A percentile compares a stretch with the other conserved stretches of the same genome.
phyloP scores from a whole-genome alignment of 2,888 invertebrate genomes.

The Sphaerophoria taeniata region DNA sequence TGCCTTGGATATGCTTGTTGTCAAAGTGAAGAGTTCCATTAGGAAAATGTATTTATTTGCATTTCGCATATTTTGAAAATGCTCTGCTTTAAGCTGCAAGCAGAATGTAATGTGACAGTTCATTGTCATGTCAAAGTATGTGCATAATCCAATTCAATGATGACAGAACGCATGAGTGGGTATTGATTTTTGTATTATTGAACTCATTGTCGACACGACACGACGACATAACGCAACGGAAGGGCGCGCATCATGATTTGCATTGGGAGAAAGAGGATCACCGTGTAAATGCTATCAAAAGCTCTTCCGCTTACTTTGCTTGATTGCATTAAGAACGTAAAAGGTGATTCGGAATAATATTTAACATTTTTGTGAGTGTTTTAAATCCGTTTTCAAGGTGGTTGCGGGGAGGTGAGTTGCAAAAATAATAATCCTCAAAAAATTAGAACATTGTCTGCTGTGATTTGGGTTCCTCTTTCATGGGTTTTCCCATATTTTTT shows the following conservation, averaged over 20 bases:
- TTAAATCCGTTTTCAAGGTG: not conserved
- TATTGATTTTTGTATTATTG: conserved; percentile 55
- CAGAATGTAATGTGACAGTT: conserved; percentile 27
- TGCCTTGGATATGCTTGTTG: not conserved
- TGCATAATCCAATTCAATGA: conserved; percentile 46
- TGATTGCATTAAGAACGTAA: conserved; percentile 3
- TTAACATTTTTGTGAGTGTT: not conserved
- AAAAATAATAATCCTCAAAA: too few species aligned
- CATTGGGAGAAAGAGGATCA: too few species aligned
- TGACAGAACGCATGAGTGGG: conserved; percentile 36
- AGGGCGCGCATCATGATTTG: too few species aligned
- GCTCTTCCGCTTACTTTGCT: not conserved
- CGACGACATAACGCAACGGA: too few species aligned
- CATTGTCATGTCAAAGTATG: conserved; percentile 49
- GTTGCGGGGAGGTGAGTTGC: too few species aligned
- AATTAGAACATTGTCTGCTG: not conserved
- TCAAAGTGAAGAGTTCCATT: not conserved
- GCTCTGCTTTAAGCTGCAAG: conserved; percentile 15
- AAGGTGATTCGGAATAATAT: too few species aligned
- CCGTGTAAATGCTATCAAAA: not conserved
- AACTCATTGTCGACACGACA: not conserved
- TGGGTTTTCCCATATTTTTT: not conserved
- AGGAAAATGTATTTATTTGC: not conserved
- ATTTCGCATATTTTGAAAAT: conserved; percentile 15
- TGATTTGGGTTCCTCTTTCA: not conserved